Evolutionary conservation across 37 sponge, comb jelly and placozoan species (phyloP).

Genomic region (Haliclona indistincta): DNA sequence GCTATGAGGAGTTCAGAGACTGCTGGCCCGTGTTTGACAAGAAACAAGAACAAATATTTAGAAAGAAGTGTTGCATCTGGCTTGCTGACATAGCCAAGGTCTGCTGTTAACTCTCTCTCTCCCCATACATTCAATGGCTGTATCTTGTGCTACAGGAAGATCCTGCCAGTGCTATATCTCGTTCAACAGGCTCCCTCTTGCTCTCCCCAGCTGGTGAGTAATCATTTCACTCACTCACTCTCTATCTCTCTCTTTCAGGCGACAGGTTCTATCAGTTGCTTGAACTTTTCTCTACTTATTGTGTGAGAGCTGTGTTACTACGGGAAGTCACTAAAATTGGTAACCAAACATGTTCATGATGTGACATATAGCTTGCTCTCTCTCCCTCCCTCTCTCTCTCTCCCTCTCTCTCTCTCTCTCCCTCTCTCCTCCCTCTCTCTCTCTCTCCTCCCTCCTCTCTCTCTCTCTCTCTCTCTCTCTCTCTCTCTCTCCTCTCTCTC

Average conservation of each 20-base stretch:
- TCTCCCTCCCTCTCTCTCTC: background rate
- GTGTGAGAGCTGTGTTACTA: conserved; percentile 32
- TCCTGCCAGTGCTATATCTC: conserved; percentile 53
- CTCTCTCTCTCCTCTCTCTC: background rate
- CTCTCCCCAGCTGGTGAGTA: conserved; percentile 81
- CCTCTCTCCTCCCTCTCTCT: background rate
- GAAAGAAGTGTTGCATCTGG: conserved; percentile 71
- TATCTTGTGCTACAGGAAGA: conserved; percentile 50
- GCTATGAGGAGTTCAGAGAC: conserved; percentile 73
- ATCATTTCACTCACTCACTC: background rate
- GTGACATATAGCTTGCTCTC: background rate
- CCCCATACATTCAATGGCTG: background rate
- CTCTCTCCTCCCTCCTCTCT: background rate
- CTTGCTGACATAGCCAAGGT: conserved; percentile 72
- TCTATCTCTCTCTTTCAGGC: conserved; percentile 25
- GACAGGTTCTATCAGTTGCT: conserved; percentile 67
- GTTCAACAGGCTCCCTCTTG: conserved; percentile 60
- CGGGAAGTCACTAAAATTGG: conserved; percentile 35
- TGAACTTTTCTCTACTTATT: conserved; percentile 49
- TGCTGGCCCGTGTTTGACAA: conserved; percentile 91
- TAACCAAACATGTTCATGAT: background rate
- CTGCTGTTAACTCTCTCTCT: background rate
- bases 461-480: background rate
- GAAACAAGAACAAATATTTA: conserved; percentile 83
- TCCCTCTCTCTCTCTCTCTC: background rate